These are phyloP conservation scores for Pseudotriccus pelzelni DNA, from an alignment of 2,797 vertebrate genomes.

Conservation along the genomic window DNA sequence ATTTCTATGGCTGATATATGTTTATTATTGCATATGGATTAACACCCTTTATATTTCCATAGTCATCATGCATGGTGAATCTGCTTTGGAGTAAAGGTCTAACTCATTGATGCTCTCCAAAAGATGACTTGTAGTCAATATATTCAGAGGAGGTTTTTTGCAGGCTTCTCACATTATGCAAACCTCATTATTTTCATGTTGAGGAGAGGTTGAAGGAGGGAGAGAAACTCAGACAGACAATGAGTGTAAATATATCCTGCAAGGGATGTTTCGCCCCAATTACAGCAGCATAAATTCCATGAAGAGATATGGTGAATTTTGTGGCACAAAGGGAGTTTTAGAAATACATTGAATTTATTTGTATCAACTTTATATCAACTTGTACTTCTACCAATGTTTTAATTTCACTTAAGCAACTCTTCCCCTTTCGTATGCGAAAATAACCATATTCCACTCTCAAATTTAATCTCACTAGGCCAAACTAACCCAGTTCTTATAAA, in stretches of 20 bases:
- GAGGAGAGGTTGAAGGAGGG: neutral
- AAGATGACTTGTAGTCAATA: neutral
- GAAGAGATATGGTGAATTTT: neutral
- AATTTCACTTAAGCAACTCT: neutral
- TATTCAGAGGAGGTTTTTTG: neutral
- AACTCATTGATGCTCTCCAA: neutral
- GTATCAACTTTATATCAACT: neutral
- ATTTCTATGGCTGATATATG: neutral
- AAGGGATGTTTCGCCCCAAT: neutral
- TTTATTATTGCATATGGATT: neutral
- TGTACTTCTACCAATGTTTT: neutral
- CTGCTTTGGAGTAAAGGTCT: neutral
- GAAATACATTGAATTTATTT: neutral
- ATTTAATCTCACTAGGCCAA: neutral
- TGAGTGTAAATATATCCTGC: neutral
- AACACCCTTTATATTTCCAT: neutral
- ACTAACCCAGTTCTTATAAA: neutral
- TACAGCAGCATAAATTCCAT: neutral
- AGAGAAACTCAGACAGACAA: neutral
- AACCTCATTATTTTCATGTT: neutral
- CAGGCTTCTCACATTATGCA: neutral
- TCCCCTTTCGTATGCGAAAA: neutral
- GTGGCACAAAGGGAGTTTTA: neutral
- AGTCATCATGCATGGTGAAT: neutral
- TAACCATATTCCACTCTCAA: neutral